Conservation (phyloP, 2,888 invertebrate genomes). For the Xanthia icteritia region DNA sequence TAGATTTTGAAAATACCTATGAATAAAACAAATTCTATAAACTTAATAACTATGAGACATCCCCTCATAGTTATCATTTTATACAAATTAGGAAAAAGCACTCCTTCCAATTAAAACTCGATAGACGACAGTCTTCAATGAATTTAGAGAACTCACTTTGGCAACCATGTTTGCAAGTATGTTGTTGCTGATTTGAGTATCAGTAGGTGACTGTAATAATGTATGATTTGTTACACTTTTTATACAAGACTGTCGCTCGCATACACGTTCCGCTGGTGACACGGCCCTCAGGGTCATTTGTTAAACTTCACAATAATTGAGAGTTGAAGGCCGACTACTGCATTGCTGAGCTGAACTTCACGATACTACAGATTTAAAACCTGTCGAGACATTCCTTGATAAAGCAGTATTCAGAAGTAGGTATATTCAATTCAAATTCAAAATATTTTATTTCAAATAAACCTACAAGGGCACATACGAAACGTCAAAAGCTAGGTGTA, state of each 20-base stretch:
- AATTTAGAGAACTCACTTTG: conserved; percentile 74
- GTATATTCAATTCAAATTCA: too few relatives aligned
- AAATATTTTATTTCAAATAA: too few relatives aligned
- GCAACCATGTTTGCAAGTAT: conserved; percentile 76
- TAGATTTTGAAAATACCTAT: not conserved
- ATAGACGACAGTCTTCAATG: not conserved
- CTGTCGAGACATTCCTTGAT: conserved; percentile 28
- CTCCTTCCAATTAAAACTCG: not conserved
- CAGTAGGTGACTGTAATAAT: conserved; percentile 76
- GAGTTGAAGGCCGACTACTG: conserved; percentile 58
- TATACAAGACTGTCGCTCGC: conserved; percentile 73
- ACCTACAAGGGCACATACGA: too few relatives aligned
- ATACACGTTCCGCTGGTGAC: conserved; percentile 35
- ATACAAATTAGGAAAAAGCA: not conserved
- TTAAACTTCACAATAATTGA: conserved; percentile 48
- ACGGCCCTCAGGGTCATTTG: conserved; percentile 35
- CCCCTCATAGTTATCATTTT: too few relatives aligned
- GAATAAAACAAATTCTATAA: not conserved
- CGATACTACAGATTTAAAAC: conserved; percentile 24
- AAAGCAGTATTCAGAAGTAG: not conserved
- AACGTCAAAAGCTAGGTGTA: too few relatives aligned
- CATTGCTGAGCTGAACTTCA: conserved; percentile 27
- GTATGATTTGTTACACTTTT: conserved; percentile 74
- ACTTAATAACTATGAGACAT: not conserved
- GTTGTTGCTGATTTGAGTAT: conserved; percentile 77